Evolutionary conservation across 2,113 vertebrate species (phyloP), one percentile per base, ranked within the genome.

Genomic region (Paramisgurnus dabryanus): DNA sequence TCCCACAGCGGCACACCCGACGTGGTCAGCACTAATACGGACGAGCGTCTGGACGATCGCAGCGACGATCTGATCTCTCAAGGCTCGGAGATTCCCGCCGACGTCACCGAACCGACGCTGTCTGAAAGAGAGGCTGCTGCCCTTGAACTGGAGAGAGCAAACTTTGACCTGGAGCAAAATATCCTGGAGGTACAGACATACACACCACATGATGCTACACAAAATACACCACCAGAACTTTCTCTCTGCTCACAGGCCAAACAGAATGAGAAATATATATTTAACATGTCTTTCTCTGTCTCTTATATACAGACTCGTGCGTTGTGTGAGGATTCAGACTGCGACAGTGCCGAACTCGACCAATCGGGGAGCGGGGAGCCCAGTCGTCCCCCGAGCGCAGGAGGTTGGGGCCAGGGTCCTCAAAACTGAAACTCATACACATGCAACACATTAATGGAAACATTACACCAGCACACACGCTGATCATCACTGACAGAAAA

Each of bases 1-100:
- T 97, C 96, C 39, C 95, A 95, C 80, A 96, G 95, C 4, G 95
- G 95, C 80, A 96, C 96, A 0, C 96, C 95, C 0, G 95, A 98
- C 60, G 95, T 96, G 81, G 95, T 95, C 87, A 96, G 96, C 85
- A 95, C 95, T 88, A 95, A 96, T 86, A 96, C 96, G 0, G 96
- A 96, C 12, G 96, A 96, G 81, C 93, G 95, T 0, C 91, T 95
- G 47, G 95, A 96, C 5, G 95, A 96, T 50, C 93, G 94, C 83
- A 95, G 95, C n/a, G 95, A 96, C 3, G 95, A 96, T 83, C 91
- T 95, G 60, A 93, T 95, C 74, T 96, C 96, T 55, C 96, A 96
- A 87, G 94, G 94, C 39, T 96, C 95, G 0, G 95, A 97, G 89
- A 95, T 95, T 76, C 94, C 95, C 0, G 89, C 94, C 0, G 95